Conservation (phyloP, 2,888 invertebrate genomes). For the Flexamia atlantica region DNA sequence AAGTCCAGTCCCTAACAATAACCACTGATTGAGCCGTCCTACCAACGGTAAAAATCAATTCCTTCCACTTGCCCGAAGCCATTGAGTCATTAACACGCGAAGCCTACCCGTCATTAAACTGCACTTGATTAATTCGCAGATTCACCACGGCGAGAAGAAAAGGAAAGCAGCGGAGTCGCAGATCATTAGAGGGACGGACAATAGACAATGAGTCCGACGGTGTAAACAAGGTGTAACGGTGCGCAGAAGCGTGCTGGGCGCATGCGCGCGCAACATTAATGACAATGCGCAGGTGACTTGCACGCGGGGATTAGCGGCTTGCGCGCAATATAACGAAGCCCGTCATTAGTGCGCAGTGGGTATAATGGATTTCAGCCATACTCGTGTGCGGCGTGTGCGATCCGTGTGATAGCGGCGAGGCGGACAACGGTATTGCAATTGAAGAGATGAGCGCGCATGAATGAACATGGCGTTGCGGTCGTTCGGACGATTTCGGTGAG, state of each 20-base stretch:
- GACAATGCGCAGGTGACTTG: slow-evolving; percentile 43
- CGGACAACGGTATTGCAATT: background rate
- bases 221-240: slow-evolving; percentile 55
- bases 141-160: slow-evolving; percentile 44
- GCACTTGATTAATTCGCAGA: slow-evolving; percentile 32
- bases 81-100: background rate
- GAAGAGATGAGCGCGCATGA: slow-evolving; percentile 3
- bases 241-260: slow-evolving; percentile 42
- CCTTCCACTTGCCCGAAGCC: background rate
- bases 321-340: slow-evolving; percentile 12
- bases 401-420: background rate
- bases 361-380: slow-evolving; percentile 39
- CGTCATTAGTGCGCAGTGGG: slow-evolving; percentile 7
- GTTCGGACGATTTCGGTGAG: too few relatives aligned
- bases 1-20: background rate
- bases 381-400: slow-evolving; percentile 1
- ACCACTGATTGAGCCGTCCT: background rate
- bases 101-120: background rate
- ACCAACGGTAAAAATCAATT: background rate
- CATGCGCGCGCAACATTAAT: background rate
- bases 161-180: slow-evolving; percentile 36
- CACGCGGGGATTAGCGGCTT: slow-evolving; percentile 1
- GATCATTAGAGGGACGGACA: slow-evolving; percentile 42
- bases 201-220: slow-evolving; percentile 50
- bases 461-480: background rate